phyloP scores from a whole-genome alignment of 2,113 vertebrate genomes.

The Poeciliopsis prolifica region DNA sequence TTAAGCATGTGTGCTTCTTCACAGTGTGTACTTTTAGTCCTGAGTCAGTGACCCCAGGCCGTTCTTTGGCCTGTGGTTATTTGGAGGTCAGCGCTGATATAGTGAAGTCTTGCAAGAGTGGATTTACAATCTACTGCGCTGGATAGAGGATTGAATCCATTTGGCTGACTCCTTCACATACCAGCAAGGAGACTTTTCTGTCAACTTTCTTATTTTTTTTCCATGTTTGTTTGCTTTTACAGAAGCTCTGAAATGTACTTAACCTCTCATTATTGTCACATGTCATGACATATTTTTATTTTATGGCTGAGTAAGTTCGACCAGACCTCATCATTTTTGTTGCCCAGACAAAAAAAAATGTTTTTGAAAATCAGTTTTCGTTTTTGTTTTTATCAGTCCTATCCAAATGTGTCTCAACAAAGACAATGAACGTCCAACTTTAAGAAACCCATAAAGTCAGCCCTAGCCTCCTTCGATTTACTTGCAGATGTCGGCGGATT shows the following conservation, averaged over 20 bases:
- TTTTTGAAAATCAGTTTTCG: neutral
- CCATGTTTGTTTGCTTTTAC: constrained; percentile 31
- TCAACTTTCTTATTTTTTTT: constrained; percentile 15
- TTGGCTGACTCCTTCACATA: constrained; percentile 41
- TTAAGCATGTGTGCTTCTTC: constrained; percentile 61
- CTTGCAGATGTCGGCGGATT: neutral
- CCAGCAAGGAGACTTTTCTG: constrained; percentile 26
- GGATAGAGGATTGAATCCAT: constrained; percentile 57
- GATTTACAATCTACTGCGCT: constrained; percentile 68
- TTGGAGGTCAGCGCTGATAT: constrained; percentile 75
- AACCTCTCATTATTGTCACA: neutral
- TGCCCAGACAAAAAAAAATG: too few relatives aligned
- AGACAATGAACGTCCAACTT: neutral
- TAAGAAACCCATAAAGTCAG: neutral
- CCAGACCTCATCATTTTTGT: too few relatives aligned
- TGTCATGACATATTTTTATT: constrained; percentile 6
- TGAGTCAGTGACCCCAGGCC: constrained; percentile 60
- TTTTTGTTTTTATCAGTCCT: neutral
- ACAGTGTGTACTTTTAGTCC: constrained; percentile 43
- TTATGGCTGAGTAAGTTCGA: neutral
- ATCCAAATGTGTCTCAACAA: neutral
- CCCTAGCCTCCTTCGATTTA: neutral
- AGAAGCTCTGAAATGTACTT: neutral
- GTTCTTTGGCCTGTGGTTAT: constrained; percentile 71
- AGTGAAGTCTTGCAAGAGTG: constrained; percentile 68